Evolutionary conservation across 2,113 vertebrate genomes (phyloP), one percentile per base, ranked within the genome.

Genomic region (Pseudorasbora parva): DNA sequence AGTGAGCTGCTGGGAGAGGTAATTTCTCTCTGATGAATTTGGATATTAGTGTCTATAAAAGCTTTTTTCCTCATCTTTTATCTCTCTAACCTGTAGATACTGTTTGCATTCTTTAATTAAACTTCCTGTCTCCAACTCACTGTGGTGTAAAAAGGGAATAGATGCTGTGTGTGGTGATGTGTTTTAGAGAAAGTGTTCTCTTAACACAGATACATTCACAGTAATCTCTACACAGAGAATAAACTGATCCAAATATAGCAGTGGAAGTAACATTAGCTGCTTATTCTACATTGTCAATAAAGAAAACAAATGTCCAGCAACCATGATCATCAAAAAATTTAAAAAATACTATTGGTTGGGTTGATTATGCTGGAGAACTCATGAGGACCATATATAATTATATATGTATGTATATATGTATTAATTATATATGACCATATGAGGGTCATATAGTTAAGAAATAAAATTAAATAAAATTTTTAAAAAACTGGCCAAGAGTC

Each of bases 31-130:
- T 66, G 76, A 80, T 77, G 43, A 72, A 57, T 82, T 88, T 30
- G 6, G 68, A 80, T 78, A 54, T 59, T 62, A 23, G 77, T 60
- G 19, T 45, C 74, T 81, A 43, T 60, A 77, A 80, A 66, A 66
- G 10, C 57, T 54, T 86, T 43, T 78, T 51, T 84, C 51, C 74
- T 59, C 59, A 47, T 80, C 10, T 80, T 64, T 80, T 80, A 80
- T 80, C 60, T 66, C 7, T n/a, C 71, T 85, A 23, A 85, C 51
- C 79, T 83, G 79, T 57, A 83, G 56, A 66, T 87, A 84, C 72
- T 76, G 56, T 79, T 83, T 85, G 74, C 17, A 81, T 89, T 83
- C 84, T 68, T 49, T 73, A 86, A 89, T 89, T 83, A 84, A 86
- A 71, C 21, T 33, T 78, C 56, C n/a, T 59, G 56, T 78, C 56